These are phyloP conservation scores for Drosophila orosa DNA, from an alignment of 1,140 invertebrate genomes.

Conservation along the genomic window DNA sequence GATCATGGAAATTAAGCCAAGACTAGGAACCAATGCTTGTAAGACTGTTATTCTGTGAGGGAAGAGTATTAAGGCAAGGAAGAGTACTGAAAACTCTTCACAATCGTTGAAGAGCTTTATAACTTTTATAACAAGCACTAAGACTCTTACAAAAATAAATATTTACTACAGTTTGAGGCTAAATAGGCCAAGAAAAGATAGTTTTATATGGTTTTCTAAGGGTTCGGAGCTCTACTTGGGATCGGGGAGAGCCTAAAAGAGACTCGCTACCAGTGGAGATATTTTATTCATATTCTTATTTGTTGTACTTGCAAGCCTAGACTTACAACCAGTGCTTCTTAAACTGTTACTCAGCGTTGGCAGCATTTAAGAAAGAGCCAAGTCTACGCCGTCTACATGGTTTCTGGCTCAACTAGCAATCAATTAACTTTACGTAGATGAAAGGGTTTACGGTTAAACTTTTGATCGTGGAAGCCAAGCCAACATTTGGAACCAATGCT, in stretches of 20 bases:
- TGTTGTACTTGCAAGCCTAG: background rate
- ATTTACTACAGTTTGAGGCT: too few relatives aligned
- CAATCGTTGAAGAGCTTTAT: too few relatives aligned
- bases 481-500: background rate
- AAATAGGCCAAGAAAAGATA: too few relatives aligned
- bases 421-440: too few relatives aligned
- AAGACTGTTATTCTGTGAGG: background rate
- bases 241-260: background rate
- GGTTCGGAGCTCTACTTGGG: too few relatives aligned
- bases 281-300: too few relatives aligned
- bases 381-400: too few relatives aligned
- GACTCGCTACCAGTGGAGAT: background rate
- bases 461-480: background rate
- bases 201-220: too few relatives aligned
- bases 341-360: background rate
- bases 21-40: background rate
- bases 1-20: conserved; percentile 2
- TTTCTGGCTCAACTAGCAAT: too few relatives aligned
- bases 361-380: background rate
- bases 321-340: background rate
- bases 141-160: background rate
- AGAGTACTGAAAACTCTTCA: background rate
- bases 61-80: too few relatives aligned
- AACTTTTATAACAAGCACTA: too few relatives aligned
- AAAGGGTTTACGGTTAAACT: too few relatives aligned